Base-by-base conservation (phyloP, 2,888 invertebrate species). In the Cheilosia vulpina region DNA sequence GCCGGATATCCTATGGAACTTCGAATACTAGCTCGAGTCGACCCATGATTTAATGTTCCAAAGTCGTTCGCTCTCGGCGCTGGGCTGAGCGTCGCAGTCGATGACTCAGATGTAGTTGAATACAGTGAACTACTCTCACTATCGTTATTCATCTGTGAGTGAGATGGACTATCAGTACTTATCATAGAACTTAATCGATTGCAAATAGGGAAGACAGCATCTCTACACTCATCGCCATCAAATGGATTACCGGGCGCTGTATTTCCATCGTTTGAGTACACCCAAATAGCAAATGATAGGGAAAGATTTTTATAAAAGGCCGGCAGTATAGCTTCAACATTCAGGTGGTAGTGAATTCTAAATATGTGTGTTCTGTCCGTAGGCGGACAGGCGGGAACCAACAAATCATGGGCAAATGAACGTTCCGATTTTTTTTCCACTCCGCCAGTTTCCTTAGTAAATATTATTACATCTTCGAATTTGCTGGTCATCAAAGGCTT, bases 261-360 rank as follows among this genome's bases (percentile, higher is more conserved):
- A 52, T 68, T 72, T 24, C 72, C 60, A 76, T 90, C 90, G 76
- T 88, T 88, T 3, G 91, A 91, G 58, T 90, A 92, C 1, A 92
- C 89, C 79, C 88, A 89, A 65, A 92, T 89, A 9, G 91, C 91
- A 72, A 92, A 87, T 81, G 90, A 89, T 4, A 92, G 87, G 43
- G 90, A 88, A 19, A 92, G 87, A 88, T 92, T 92, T 87, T 92
- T 92, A 68, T 91, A 91, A 63, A 92, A 90, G 0, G 92, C 92
- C 2, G 91, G 90, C 66, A 92, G 80, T 53, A 92, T 90, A 2
- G 92, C 92, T 83, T 92, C 92, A 3, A 92, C 91, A 6, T 91
- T 91, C 45, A 92, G 82, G 69, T 91, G 90, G 79, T 92, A 92
- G 5, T 88, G 77, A 73, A 92, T 90, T 27, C 89, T 89, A 41